Conservation (phyloP, 2,888 invertebrate species). For the Parnassius mnemosyne region DNA sequence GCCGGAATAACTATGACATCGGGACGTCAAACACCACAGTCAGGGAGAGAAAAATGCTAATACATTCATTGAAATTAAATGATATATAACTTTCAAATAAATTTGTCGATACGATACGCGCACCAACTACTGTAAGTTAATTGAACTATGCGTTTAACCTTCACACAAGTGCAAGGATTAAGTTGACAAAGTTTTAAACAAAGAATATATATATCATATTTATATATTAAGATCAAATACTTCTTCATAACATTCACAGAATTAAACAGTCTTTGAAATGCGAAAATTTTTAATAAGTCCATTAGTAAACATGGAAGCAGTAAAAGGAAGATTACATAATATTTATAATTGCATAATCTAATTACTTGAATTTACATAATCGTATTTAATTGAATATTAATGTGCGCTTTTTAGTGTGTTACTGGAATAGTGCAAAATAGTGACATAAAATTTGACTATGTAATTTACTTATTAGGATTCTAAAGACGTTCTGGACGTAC, state of each 20-base stretch:
- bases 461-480: constrained; percentile 18
- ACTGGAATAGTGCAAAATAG: constrained; percentile 16
- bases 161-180: too few relatives aligned
- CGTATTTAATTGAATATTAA: constrained; percentile 20
- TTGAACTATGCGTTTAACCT: too few relatives aligned
- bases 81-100: too few relatives aligned
- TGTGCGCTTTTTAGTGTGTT: constrained; percentile 14
- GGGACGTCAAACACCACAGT: too few relatives aligned
- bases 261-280: background rate
- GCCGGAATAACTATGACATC: too few relatives aligned
- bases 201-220: too few relatives aligned
- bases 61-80: too few relatives aligned
- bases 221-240: background rate
- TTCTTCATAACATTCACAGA: background rate
- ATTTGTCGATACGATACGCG: too few relatives aligned
- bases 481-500: constrained; percentile 2
- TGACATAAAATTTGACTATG: constrained; percentile 8
- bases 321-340: constrained; percentile 14
- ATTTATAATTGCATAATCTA: constrained; percentile 5
- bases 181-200: too few relatives aligned
- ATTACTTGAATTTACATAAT: constrained; percentile 21
- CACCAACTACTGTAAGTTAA: too few relatives aligned
- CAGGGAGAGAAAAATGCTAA: too few relatives aligned
- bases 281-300: background rate
- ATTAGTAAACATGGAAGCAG: constrained; percentile 2